Evolutionary conservation across 2,888 invertebrate genomes (phyloP).

Genomic region (Polydrusus pterygomalis): DNA sequence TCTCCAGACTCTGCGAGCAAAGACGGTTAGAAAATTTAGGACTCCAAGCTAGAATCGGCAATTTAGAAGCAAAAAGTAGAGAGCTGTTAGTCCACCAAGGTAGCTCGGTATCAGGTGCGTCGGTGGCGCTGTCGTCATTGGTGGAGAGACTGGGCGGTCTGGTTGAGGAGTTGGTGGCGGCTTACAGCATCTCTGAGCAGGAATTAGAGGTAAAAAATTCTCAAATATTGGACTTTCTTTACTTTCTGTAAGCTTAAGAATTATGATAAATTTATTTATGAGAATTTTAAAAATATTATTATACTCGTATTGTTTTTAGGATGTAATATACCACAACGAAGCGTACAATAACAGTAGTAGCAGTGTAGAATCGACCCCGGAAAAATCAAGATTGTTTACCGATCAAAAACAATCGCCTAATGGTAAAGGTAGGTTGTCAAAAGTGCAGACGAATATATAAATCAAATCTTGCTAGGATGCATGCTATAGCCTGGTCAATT

Average conservation of each 20-base stretch:
- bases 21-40: conserved; percentile 82
- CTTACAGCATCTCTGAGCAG: conserved; percentile 84
- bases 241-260: background rate
- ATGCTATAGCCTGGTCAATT: no score
- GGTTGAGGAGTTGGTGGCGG: conserved; percentile 82
- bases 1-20: conserved; percentile 86
- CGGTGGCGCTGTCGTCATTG: conserved; percentile 81
- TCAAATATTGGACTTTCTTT: no score
- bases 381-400: conserved; percentile 67
- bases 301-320: conserved; percentile 70
- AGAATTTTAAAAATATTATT: no score
- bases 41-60: conserved; percentile 79
- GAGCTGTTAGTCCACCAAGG: conserved; percentile 81
- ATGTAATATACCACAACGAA: conserved; percentile 87
- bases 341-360: conserved; percentile 84
- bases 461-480: no score
- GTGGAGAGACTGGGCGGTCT: conserved; percentile 81
- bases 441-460: no score
- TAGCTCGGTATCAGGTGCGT: conserved; percentile 81
- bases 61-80: conserved; percentile 78
- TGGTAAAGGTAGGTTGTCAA: conserved; percentile 64
- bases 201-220: conserved; percentile 79
- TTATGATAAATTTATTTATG: background rate
- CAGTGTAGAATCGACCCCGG: conserved; percentile 75
- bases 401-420: conserved; percentile 76